phyloP scores from a whole-genome alignment of 2,113 vertebrate genomes.

The Scytalopus superciliaris region DNA sequence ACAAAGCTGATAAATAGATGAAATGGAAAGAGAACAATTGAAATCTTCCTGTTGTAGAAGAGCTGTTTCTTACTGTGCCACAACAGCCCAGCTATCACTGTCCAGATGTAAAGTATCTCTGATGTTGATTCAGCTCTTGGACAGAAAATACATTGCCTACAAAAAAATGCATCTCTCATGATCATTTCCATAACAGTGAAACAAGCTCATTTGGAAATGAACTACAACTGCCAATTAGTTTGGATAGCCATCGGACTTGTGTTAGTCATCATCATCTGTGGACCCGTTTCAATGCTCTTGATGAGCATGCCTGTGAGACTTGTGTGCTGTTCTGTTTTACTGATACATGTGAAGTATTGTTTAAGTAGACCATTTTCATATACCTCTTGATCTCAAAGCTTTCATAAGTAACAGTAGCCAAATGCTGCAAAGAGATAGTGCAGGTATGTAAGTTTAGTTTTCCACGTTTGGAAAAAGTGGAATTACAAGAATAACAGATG shows the following conservation, averaged over 20 bases:
- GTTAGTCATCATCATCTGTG: slow-evolving; percentile 28
- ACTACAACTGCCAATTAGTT: neutral
- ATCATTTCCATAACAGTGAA: slow-evolving; percentile 5
- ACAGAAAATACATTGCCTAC: neutral
- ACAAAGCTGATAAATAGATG: neutral
- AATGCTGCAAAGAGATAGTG: neutral
- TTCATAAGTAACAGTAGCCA: neutral
- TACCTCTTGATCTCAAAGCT: neutral
- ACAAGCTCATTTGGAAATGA: neutral
- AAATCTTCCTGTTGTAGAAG: neutral
- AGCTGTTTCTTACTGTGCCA: neutral
- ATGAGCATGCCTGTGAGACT: neutral
- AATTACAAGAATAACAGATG: neutral
- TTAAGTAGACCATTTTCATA: neutral
- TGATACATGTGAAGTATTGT: neutral
- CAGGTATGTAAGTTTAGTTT: neutral
- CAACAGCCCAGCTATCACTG: neutral
- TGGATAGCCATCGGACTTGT: neutral
- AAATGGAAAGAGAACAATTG: neutral
- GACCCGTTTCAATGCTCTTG: neutral
- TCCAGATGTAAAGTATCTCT: slow-evolving; percentile 33
- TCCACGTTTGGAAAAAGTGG: neutral
- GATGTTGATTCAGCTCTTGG: slow-evolving; percentile 9
- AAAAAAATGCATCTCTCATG: neutral
- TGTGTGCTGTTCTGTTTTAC: neutral